phyloP scores from a whole-genome alignment of 2,113 vertebrate genomes.

The Cheirogaleus medius region DNA sequence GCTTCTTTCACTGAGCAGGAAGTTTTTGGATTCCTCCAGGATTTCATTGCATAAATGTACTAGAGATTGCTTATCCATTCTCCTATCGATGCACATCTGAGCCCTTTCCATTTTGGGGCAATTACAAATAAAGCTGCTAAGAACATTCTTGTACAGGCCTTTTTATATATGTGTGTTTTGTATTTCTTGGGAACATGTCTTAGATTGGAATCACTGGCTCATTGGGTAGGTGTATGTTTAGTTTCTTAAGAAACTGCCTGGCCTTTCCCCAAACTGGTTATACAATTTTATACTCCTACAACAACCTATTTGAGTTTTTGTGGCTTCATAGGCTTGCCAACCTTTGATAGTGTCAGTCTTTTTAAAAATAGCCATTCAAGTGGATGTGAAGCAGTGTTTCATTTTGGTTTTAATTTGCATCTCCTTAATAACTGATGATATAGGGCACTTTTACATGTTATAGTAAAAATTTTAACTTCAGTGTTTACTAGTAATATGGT shows the following conservation, averaged over 20 bases:
- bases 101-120: neutral
- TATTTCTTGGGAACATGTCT: neutral
- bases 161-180: neutral
- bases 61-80: neutral
- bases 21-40: neutral
- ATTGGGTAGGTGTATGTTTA: neutral
- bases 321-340: neutral
- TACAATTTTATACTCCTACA: neutral
- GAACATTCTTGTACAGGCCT: neutral
- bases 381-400: neutral
- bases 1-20: neutral
- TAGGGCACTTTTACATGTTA: neutral
- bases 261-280: neutral
- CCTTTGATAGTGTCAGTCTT: neutral
- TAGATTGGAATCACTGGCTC: neutral
- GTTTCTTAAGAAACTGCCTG: neutral
- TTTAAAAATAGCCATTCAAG: neutral
- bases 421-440: neutral
- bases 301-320: neutral
- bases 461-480: neutral
- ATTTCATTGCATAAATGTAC: neutral
- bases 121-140: neutral
- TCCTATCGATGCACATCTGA: neutral
- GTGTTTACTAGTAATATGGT: neutral
- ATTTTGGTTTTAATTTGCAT: neutral